phyloP scores from a whole-genome alignment of 2,888 invertebrate genomes.

The Bellardia pandia region DNA sequence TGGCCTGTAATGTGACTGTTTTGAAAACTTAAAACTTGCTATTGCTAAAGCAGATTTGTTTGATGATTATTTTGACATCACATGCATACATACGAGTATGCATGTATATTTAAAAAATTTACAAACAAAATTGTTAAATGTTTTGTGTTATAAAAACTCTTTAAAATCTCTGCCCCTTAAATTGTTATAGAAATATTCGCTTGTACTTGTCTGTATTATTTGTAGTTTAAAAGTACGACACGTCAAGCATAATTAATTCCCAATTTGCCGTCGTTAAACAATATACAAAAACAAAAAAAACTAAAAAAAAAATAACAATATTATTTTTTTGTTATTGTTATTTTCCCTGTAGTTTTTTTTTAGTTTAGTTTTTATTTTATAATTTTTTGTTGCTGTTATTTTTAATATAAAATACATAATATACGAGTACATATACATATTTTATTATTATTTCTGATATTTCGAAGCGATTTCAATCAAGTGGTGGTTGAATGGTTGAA shows the following conservation, averaged over 20 bases:
- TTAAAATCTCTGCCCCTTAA: constrained; percentile 23
- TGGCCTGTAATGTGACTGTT: too few species aligned
- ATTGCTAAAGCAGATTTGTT: too few species aligned
- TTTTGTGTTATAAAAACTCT: neutral
- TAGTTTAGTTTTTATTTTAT: neutral
- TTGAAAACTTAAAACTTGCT: too few species aligned
- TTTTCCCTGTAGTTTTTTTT: constrained; percentile 55
- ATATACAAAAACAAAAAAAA: constrained; percentile 12
- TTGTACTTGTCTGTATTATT: constrained; percentile 67
- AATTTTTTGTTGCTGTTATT: constrained; percentile 2
- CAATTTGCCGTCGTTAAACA: constrained; percentile 70
- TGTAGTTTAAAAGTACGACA: constrained; percentile 72
- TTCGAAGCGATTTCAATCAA: constrained; percentile 59
- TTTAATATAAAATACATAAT: neutral
- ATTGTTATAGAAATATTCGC: constrained; percentile 53
- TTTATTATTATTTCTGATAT: constrained; percentile 43
- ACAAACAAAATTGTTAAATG: too few species aligned
- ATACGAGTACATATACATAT: neutral
- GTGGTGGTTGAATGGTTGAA: constrained; percentile 36
- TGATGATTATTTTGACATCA: too few species aligned
- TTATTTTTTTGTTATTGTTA: constrained; percentile 38
- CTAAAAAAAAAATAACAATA: constrained; percentile 13
- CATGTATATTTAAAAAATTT: too few species aligned
- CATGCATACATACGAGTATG: too few species aligned
- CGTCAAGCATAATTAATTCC: constrained; percentile 73